Conservation (phyloP, 2,797 vertebrate species). For the Poeciliopsis infans region DNA sequence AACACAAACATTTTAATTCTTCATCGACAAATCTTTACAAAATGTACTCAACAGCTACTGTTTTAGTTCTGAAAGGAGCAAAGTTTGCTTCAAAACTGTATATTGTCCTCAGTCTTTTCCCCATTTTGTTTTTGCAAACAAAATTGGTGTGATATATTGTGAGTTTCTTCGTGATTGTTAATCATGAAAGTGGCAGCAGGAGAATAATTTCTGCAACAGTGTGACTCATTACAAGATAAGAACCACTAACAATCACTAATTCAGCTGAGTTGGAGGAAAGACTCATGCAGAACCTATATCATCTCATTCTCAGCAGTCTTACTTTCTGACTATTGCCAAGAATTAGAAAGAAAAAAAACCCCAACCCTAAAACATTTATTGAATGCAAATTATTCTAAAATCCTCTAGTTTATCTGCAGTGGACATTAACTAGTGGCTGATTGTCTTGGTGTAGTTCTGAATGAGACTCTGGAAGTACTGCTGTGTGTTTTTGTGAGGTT, state of each 20-base stretch:
- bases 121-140: background rate
- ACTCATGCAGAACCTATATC: background rate
- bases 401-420: constrained; percentile 12
- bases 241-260: background rate
- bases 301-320: background rate
- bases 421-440: constrained; percentile 1
- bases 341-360: constrained; percentile 11
- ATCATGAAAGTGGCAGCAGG: background rate
- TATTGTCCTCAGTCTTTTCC: background rate
- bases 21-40: background rate
- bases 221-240: background rate
- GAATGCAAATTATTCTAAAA: constrained; percentile 87
- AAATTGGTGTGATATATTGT: background rate
- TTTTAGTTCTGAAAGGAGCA: background rate
- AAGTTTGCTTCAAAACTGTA: background rate
- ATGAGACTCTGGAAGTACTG: constrained; percentile 21
- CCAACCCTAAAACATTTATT: constrained; percentile 77
- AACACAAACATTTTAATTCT: background rate
- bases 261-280: background rate
- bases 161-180: background rate
- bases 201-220: too few species aligned
- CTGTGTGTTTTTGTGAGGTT: constrained; percentile 75
- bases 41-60: background rate
- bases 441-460: constrained; percentile 12
- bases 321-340: background rate